Base-by-base conservation (phyloP, 2,797 vertebrate species). In the Anguilla megastoma region DNA sequence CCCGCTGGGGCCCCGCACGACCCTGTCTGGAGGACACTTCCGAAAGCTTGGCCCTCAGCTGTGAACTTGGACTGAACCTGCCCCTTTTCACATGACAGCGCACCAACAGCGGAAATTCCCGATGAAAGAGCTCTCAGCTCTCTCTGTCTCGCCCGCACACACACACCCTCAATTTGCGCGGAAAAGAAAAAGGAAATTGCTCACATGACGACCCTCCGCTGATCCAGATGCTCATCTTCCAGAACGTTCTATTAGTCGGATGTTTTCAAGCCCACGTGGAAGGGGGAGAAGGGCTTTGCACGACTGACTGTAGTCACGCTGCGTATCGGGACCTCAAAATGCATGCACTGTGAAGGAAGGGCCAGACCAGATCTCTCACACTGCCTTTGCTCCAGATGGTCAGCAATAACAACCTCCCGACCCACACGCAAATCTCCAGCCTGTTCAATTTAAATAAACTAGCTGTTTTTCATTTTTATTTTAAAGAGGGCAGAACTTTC, bases 251-350 rank as follows among this genome's bases (percentile, higher is more conserved):
- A 63, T 63, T 41, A 63, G 36, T 45, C 52, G 58, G 54, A 80
- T 24, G 56, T 16, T 27, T 74, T 84, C 52, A 21, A 88, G 76
- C 88, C 88, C 88, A 41, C 56, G 80, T 16, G 9, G 79, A 21
- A 33, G 36, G 41, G 50, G 74, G 45, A 52, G 54, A 52, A 30
- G 21, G 12, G 85, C 36, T 88, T 85, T 88, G 74, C 85, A 84
- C 52, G 52, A 16, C 69, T 74, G 79, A 88, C 45, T 41, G 85
- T 66, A 85, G 88, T 87, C 87, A 86, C 30, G 88, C 48, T 16
- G 52, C 76, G 84, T 84, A 45, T 79, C 86, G 87, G 56, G 50
- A 79, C 80, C 52, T 58, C 63, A 88, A 88, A 89, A 88, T 87
- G 87, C 66, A 36, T 83, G 84, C 63, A 84, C 85, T 87, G 86